Evolutionary conservation across 2,113 vertebrate genomes (phyloP).

Genomic region (Ciconia stormi): DNA sequence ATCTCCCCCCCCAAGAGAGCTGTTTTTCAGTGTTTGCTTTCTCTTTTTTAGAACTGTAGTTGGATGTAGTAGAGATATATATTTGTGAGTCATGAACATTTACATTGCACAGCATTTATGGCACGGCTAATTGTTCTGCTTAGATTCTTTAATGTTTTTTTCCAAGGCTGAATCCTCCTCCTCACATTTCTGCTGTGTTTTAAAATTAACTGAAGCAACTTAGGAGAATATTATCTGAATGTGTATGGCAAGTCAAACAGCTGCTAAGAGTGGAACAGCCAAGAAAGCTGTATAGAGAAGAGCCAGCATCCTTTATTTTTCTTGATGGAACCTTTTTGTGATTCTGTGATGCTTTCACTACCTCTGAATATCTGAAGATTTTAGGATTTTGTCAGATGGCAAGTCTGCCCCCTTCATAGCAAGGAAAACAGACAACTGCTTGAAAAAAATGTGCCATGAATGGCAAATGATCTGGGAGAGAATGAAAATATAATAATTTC

Average conservation of each 20-base stretch:
- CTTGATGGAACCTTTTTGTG: not conserved
- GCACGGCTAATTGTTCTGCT: not conserved
- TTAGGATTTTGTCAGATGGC: not conserved
- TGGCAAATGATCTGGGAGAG: not conserved
- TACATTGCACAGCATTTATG: not conserved
- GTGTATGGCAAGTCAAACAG: not conserved
- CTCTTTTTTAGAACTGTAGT: not conserved
- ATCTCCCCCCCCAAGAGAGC: not conserved
- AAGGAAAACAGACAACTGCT: not conserved
- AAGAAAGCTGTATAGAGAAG: not conserved
- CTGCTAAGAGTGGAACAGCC: not conserved
- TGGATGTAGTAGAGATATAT: not conserved
- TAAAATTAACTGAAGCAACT: not conserved
- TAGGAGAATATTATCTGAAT: not conserved
- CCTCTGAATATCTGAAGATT: not conserved
- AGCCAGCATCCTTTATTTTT: not conserved
- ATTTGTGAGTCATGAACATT: not conserved
- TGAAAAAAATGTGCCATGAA: not conserved
- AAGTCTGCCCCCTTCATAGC: not conserved
- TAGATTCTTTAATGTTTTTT: not conserved
- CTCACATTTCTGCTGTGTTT: not conserved
- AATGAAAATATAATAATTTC: not conserved
- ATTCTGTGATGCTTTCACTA: not conserved
- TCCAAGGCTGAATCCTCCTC: not conserved
- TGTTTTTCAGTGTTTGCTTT: not conserved